Conservation (phyloP, 1,140 invertebrate genomes). For the Nomia melanderi region DNA sequence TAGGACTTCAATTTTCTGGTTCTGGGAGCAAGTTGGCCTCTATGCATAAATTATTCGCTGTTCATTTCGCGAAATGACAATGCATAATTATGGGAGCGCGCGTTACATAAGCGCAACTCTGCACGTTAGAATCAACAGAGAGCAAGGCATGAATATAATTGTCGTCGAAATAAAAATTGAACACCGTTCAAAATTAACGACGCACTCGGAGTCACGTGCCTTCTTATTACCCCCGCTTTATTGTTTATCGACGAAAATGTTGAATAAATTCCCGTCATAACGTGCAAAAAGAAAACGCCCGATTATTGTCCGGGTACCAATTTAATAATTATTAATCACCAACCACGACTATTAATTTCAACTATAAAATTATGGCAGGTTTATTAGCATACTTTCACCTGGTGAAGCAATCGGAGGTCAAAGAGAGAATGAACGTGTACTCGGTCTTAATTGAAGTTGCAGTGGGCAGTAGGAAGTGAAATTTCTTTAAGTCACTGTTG, state of each 20-base stretch:
- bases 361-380: slow-evolving; percentile 18
- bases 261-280: too few species aligned
- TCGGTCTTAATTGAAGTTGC: slow-evolving; percentile 25
- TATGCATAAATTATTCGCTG: slow-evolving; percentile 3
- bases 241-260: background rate
- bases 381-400: slow-evolving; percentile 43
- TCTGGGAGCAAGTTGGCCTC: too few species aligned
- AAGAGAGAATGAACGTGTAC: slow-evolving; percentile 37
- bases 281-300: background rate
- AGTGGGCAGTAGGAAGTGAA: slow-evolving; percentile 29
- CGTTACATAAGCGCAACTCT: background rate
- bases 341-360: slow-evolving; percentile 14
- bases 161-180: background rate
- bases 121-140: background rate
- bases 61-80: background rate
- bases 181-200: background rate
- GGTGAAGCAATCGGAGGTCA: slow-evolving; percentile 35
- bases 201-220: background rate
- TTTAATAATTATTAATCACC: slow-evolving; percentile 16
- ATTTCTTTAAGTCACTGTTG: background rate
- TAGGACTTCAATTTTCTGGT: background rate
- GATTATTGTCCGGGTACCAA: background rate
- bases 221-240: background rate
- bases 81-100: background rate
- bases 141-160: background rate